A percentile compares a stretch with the other conserved stretches of the same genome.
phyloP scores from a whole-genome alignment of 2,797 vertebrate genomes.

The Odontamblyopus rebecca region DNA sequence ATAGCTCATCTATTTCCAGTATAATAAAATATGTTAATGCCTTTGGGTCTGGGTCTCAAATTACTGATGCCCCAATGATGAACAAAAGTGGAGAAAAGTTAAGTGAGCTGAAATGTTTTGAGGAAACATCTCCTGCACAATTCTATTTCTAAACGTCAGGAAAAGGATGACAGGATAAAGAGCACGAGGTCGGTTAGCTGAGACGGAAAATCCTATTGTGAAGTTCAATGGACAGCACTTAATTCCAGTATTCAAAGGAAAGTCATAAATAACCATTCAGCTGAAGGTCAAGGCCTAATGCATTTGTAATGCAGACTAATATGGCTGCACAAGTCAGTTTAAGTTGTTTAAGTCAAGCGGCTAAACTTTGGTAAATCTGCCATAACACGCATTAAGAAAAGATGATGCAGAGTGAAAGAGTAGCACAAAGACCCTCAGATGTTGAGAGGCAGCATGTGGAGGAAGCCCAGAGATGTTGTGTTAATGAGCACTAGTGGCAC shows the following conservation, averaged over 20 bases:
- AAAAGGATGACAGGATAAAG: not conserved
- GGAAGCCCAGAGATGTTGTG: constrained; percentile 7
- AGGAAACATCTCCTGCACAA: constrained; percentile 43
- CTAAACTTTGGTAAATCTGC: not conserved
- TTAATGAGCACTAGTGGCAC: not conserved
- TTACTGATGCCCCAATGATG: not conserved
- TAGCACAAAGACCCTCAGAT: not conserved
- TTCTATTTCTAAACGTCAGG: constrained; percentile 29
- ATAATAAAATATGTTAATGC: not conserved
- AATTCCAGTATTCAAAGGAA: constrained; percentile 49
- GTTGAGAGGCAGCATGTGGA: constrained; percentile 1
- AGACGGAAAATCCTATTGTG: constrained; percentile 44
- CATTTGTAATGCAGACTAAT: not conserved
- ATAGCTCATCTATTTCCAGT: not conserved
- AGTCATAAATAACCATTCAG: constrained; percentile 18
- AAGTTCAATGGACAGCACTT: constrained; percentile 44
- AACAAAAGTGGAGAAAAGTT: constrained; percentile 23
- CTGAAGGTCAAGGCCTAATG: constrained; percentile 7
- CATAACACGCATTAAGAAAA: not conserved
- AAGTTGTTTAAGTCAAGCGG: not conserved
- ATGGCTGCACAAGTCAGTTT: not conserved
- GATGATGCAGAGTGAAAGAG: not conserved
- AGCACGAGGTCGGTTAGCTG: constrained; percentile 10
- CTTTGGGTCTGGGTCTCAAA: not conserved
- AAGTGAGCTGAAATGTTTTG: constrained; percentile 29